Evolutionary conservation across 2,113 vertebrate species (phyloP).

Genomic region (Carassius carassius): DNA sequence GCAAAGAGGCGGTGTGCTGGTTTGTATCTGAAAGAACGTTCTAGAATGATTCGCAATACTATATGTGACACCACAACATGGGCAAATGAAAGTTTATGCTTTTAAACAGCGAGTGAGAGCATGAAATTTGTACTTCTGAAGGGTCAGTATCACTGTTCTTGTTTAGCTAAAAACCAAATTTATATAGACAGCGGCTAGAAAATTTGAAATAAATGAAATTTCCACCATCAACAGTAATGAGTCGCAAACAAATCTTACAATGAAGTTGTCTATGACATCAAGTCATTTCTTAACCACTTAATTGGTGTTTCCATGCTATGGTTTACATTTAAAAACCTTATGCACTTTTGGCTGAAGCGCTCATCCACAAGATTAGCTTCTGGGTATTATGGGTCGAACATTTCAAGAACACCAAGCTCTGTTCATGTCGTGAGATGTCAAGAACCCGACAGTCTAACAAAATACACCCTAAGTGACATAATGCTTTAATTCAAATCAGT

Average conservation of each 20-base stretch:
- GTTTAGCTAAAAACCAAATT: neutral
- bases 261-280: slow-evolving; percentile 25
- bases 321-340: slow-evolving; percentile 14
- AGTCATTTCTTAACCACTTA: slow-evolving; percentile 23
- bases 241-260: slow-evolving; percentile 2
- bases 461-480: slow-evolving; percentile 21
- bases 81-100: slow-evolving; percentile 3
- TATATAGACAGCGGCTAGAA: neutral
- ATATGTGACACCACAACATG: neutral
- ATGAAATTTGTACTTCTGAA: neutral
- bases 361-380: neutral
- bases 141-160: neutral
- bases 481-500: slow-evolving; percentile 2
- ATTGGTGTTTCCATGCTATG: slow-evolving; percentile 13
- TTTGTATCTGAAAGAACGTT: slow-evolving; percentile 22
- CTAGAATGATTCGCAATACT: neutral
- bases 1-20: neutral
- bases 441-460: slow-evolving; percentile 2
- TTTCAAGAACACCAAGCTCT: neutral
- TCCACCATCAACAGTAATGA: neutral
- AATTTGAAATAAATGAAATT: neutral
- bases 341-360: slow-evolving; percentile 7
- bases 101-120: slow-evolving; percentile 1
- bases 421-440: slow-evolving; percentile 17
- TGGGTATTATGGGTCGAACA: slow-evolving; percentile 2